A percentile compares a stretch with the other conserved stretches of the same genome.
Evolutionary conservation across 2,888 invertebrate species (phyloP).

Genomic region (Sisyra terminalis): DNA sequence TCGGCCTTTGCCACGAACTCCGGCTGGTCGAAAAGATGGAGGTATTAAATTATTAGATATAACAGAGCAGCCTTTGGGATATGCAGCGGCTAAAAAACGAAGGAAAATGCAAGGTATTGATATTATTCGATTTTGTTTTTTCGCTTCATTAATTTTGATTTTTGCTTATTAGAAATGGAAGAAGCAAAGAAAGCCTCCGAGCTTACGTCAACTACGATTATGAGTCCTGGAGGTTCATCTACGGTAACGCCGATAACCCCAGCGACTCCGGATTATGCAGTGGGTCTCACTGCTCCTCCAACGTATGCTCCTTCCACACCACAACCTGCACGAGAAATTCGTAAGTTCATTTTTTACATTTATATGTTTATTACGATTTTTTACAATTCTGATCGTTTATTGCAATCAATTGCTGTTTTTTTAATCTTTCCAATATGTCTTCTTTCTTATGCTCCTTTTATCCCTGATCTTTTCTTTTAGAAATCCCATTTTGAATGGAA

Average conservation of each 20-base stretch:
- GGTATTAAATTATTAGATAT: constrained; percentile 92
- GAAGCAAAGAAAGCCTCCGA: constrained; percentile 45
- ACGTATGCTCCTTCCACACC: constrained; percentile 27
- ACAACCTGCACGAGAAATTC: constrained; percentile 17
- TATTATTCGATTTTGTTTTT: constrained; percentile 1
- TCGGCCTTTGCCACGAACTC: constrained; percentile 37
- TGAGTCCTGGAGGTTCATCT: constrained; percentile 21
- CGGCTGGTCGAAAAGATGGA: constrained; percentile 63
- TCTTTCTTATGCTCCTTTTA: no score
- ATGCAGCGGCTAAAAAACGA: constrained; percentile 72
- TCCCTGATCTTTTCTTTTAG: no score
- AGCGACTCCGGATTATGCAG: constrained; percentile 68
- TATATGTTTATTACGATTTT: no score
- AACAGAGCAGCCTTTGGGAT: constrained; percentile 77
- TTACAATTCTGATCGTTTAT: no score
- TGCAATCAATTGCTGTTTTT: background rate
- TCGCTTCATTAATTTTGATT: no score
- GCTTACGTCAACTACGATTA: constrained; percentile 23
- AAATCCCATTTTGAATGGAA: no score
- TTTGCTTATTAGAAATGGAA: constrained; percentile 44
- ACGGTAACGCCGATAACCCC: constrained; percentile 20
- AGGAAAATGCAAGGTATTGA: constrained; percentile 57
- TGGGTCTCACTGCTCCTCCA: constrained; percentile 48
- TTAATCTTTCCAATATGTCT: no score
- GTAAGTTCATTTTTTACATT: constrained; percentile 7